phyloP scores from a whole-genome alignment of 2,797 vertebrate genomes.

The Pogoniulus pusillus region DNA sequence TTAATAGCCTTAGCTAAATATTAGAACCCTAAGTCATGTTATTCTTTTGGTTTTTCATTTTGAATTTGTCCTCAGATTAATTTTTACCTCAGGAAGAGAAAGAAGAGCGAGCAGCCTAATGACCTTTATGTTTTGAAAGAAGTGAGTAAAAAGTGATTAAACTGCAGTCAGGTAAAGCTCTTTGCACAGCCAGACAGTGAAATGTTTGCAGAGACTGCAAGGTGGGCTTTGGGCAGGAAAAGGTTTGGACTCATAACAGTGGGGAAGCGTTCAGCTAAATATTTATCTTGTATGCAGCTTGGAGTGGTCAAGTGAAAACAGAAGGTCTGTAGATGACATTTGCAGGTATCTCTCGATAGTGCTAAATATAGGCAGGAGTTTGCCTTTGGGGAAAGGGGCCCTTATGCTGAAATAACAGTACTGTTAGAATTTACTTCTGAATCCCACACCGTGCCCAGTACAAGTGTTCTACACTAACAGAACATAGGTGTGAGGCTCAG shows the following conservation, averaged over 20 bases:
- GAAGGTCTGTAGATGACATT: conserved; percentile 74
- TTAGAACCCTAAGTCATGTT: conserved; percentile 17
- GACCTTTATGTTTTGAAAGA: conserved; percentile 57
- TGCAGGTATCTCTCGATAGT: conserved; percentile 63
- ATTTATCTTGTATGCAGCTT: conserved; percentile 61
- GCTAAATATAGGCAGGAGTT: conserved; percentile 61
- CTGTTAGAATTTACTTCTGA: conserved; percentile 47
- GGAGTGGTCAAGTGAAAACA: conserved; percentile 68
- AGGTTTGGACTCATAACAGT: conserved; percentile 64
- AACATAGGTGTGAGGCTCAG: background rate
- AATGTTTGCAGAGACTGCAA: conserved; percentile 58
- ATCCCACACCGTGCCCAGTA: background rate
- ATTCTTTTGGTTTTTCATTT: conserved; percentile 3
- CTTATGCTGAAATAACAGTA: background rate
- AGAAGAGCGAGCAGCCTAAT: conserved; percentile 31
- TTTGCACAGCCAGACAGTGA: conserved; percentile 53
- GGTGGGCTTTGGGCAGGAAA: conserved; percentile 35
- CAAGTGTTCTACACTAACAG: background rate
- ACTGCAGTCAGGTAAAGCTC: conserved; percentile 32
- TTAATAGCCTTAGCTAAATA: conserved; percentile 36
- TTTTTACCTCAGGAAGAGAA: background rate
- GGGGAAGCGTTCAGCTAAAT: conserved; percentile 57
- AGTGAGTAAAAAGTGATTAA: conserved; percentile 60
- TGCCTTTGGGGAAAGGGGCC: background rate
- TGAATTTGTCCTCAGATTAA: conserved; percentile 34